Percentiles rank a stretch among this genome's conserved stretches.
These are phyloP conservation scores for Cavia porcellus DNA, from an alignment of 2,113 vertebrate genomes.

Conservation along the genomic window DNA sequence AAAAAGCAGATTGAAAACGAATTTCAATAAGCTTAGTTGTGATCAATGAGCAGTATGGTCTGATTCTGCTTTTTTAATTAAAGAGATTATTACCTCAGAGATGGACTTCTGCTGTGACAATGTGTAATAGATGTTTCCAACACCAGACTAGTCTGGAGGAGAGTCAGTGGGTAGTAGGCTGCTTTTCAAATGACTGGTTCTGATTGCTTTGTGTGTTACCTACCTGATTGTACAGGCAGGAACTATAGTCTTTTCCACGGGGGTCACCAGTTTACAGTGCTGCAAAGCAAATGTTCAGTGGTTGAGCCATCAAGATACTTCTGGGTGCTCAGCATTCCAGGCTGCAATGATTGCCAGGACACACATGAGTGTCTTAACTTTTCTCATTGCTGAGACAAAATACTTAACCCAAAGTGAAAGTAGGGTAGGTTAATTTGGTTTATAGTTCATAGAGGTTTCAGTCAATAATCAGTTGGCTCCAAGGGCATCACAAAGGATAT, in stretches of 20 bases:
- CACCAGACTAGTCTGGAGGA: not conserved
- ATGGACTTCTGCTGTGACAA: conserved; percentile 23
- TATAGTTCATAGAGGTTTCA: not conserved
- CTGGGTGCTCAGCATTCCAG: not conserved
- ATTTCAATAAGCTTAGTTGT: conserved; percentile 33
- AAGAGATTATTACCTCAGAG: conserved; percentile 41
- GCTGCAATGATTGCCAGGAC: not conserved
- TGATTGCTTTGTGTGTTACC: not conserved
- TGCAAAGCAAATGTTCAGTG: not conserved
- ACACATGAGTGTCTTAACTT: not conserved
- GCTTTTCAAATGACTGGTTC: not conserved
- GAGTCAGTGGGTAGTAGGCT: not conserved
- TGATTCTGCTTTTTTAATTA: conserved; percentile 61
- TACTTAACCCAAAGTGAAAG: not conserved
- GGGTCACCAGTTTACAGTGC: not conserved
- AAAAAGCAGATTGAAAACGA: not conserved
- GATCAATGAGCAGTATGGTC: conserved; percentile 49
- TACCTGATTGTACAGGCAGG: not conserved
- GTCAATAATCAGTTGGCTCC: not conserved
- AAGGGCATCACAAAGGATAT: not conserved
- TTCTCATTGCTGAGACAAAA: not conserved
- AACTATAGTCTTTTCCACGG: not conserved
- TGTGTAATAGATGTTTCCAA: not conserved
- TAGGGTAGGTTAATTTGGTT: not conserved
- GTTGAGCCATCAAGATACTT: not conserved